A percentile compares a stretch with the other conserved stretches of the same genome.
These are phyloP conservation scores for Parauchenoglanis punctatus DNA, from an alignment of 2,797 vertebrate genomes.

Conservation along the genomic window DNA sequence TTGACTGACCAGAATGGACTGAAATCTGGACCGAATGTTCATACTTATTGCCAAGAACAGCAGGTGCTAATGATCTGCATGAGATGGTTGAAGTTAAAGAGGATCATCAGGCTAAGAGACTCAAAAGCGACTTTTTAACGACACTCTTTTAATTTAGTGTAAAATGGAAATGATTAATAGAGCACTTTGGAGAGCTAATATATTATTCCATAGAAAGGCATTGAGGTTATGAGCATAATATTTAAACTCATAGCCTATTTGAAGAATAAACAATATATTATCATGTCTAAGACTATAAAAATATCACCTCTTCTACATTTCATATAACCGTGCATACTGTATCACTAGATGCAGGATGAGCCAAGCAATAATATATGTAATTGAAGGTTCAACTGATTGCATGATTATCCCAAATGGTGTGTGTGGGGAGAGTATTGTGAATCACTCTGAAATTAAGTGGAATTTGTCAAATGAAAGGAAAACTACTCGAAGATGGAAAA, in stretches of 20 bases:
- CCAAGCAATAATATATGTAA: background rate
- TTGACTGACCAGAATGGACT: background rate
- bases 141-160: slow-evolving; percentile 7
- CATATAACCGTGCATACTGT: background rate
- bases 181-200: background rate
- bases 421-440: slow-evolving; percentile 1
- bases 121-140: slow-evolving; percentile 1
- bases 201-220: background rate
- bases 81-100: slow-evolving; percentile 15
- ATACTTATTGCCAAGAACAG: slow-evolving; percentile 2
- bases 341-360: background rate
- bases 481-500: slow-evolving; percentile 28
- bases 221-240: background rate
- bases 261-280: background rate
- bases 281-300: background rate
- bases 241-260: background rate
- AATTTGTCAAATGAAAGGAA: slow-evolving; percentile 20
- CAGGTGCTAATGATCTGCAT: slow-evolving; percentile 27
- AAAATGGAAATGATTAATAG: slow-evolving; percentile 16
- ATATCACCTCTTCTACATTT: background rate
- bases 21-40: background rate
- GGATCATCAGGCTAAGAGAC: background rate
- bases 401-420: background rate
- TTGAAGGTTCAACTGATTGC: slow-evolving; percentile 16
- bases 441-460: slow-evolving; percentile 26